A percentile compares a stretch with the other conserved stretches of the same genome.
These are phyloP conservation scores for Aplodontia rufa DNA, from an alignment of 2,113 vertebrate species.

Conservation along the genomic window DNA sequence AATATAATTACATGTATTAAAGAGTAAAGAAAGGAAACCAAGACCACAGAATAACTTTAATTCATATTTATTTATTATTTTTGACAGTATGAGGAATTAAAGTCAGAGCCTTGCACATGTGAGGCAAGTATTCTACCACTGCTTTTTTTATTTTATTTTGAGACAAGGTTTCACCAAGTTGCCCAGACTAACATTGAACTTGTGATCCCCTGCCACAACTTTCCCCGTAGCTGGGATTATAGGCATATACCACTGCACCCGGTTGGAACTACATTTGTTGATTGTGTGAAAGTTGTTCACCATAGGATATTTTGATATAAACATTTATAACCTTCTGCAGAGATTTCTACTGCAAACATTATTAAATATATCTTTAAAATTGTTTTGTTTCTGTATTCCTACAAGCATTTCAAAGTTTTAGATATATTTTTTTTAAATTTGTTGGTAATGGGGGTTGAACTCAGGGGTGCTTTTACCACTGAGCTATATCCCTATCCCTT, in stretches of 20 bases:
- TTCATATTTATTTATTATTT: background rate
- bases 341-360: background rate
- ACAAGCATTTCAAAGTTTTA: background rate
- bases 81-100: background rate
- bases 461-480: too few species aligned
- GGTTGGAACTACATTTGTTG: background rate
- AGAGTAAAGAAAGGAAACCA: background rate
- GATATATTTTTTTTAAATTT: background rate
- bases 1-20: background rate
- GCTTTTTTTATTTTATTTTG: background rate
- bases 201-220: background rate
- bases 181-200: background rate
- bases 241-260: background rate
- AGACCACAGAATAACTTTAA: background rate
- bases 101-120: background rate
- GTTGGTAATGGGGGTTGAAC: too few species aligned
- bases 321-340: background rate
- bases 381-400: background rate
- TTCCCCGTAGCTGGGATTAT: background rate
- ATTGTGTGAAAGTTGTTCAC: background rate
- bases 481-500: too few species aligned
- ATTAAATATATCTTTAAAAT: background rate
- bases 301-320: background rate
- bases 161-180: background rate
- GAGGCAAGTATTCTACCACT: background rate